A percentile compares a stretch with the other conserved stretches of the same genome.
Evolutionary conservation across 2,888 invertebrate genomes (phyloP).

Genomic region (Balanococcus diminutus): DNA sequence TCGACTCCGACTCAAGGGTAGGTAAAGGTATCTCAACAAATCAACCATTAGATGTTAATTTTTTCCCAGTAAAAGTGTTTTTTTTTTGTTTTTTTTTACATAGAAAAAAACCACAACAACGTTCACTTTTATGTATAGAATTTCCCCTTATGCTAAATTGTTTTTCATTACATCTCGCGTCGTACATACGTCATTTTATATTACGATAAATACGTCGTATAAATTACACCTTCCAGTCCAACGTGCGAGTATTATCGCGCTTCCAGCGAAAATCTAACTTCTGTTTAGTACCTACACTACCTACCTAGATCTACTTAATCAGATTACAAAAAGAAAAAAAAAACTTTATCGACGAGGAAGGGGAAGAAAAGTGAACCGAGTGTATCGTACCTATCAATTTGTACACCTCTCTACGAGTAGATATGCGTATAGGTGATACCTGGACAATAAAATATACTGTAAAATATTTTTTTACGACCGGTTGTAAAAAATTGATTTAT

Average conservation of each 20-base stretch:
- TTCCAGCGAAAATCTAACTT: slow-evolving; percentile 3
- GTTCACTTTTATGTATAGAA: slow-evolving; percentile 2
- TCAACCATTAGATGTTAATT: neutral
- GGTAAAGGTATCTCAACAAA: neutral
- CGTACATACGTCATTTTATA: neutral
- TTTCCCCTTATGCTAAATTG: neutral
- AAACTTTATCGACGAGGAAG: neutral
- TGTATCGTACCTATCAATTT: neutral
- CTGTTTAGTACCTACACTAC: neutral
- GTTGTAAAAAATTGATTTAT: slow-evolving; percentile 41
- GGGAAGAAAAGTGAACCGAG: neutral
- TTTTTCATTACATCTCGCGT: slow-evolving; percentile 4
- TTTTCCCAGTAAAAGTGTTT: slow-evolving; percentile 19
- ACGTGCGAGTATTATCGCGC: neutral
- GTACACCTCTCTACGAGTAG: neutral
- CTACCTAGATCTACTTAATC: neutral
- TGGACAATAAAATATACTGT: slow-evolving; percentile 1
- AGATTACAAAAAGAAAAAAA: neutral
- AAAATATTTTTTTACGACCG: slow-evolving; percentile 16
- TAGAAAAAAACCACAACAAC: neutral
- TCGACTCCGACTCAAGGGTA: slow-evolving; percentile 27
- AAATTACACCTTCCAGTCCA: slow-evolving; percentile 31
- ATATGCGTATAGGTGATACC: neutral
- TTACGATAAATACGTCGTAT: neutral
- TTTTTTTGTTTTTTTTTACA: neutral